Percentiles rank a stretch among this genome's conserved stretches.
phyloP scores from a whole-genome alignment of 2,113 vertebrate species.

The Alexandromys fortis region DNA sequence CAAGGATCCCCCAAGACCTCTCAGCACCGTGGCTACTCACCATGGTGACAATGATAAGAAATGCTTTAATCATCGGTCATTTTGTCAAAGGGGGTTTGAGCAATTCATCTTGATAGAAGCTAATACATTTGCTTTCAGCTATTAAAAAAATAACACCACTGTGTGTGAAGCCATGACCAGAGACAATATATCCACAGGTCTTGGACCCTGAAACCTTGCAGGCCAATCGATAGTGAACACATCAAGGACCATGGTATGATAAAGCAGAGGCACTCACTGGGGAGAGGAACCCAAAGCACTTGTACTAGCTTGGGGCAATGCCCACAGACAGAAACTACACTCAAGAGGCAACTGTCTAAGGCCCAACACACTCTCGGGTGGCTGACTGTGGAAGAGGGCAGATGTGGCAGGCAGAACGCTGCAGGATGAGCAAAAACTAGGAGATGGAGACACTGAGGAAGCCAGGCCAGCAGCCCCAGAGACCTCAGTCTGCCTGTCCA shows the following conservation, averaged over 20 bases:
- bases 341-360: background rate
- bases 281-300: background rate
- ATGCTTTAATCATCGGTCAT: too few species aligned
- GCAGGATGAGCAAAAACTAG: background rate
- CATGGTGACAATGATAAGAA: too few species aligned
- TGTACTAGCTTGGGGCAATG: background rate
- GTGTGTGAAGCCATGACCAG: background rate
- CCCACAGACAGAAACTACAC: background rate
- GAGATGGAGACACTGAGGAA: background rate
- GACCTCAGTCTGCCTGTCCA: background rate
- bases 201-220: background rate
- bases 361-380: too few species aligned
- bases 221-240: background rate
- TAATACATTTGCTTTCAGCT: background rate
- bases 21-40: accelerated
- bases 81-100: background rate
- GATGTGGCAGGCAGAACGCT: background rate
- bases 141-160: background rate
- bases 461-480: background rate
- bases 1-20: background rate
- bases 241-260: background rate
- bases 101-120: background rate
- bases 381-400: too few species aligned
- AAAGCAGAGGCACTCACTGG: background rate
- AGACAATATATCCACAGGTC: background rate